Conservation (phyloP, 1,140 invertebrate genomes). For the Triops cancriformis region DNA sequence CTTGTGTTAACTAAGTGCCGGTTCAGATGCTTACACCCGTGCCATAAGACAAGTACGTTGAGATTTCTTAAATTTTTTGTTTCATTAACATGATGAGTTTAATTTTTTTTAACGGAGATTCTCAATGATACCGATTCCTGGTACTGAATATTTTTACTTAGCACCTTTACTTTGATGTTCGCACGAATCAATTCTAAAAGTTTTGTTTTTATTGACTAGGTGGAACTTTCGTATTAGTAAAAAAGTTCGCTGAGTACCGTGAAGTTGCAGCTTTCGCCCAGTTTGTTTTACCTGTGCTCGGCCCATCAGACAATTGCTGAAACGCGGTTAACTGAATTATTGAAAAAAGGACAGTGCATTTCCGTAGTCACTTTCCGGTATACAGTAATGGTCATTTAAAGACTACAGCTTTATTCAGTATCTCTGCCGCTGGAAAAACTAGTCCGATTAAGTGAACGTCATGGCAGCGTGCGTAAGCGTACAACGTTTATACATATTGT, state of each 20-base stretch:
- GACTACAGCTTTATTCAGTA: background rate
- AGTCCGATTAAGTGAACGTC: background rate
- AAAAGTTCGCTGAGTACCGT: constrained; percentile 99
- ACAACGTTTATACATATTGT: background rate
- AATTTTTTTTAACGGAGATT: constrained; percentile 4
- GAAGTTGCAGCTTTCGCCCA: constrained; percentile 99
- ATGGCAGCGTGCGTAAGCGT: background rate
- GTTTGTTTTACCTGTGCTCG: constrained; percentile 99
- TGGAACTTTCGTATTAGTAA: too few species aligned
- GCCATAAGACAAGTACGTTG: constrained; percentile 96
- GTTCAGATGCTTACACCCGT: constrained; percentile 98
- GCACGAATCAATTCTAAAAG: background rate
- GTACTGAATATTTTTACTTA: background rate
- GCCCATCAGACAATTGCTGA: constrained; percentile 97
- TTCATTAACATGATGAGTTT: background rate
- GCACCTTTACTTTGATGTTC: background rate
- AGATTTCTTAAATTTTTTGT: background rate
- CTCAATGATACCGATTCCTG: constrained; percentile 16
- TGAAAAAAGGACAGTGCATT: constrained; percentile 99
- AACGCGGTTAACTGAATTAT: constrained; percentile 96
- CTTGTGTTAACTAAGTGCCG: too few species aligned
- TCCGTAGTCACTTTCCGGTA: constrained; percentile 81
- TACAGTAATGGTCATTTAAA: background rate
- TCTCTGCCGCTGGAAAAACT: background rate
- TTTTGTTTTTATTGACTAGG: constrained; percentile 47